A percentile compares a stretch with the other conserved stretches of the same genome.
Conservation (phyloP, 2,113 vertebrate genomes). For the Nothoprocta perdicaria region DNA sequence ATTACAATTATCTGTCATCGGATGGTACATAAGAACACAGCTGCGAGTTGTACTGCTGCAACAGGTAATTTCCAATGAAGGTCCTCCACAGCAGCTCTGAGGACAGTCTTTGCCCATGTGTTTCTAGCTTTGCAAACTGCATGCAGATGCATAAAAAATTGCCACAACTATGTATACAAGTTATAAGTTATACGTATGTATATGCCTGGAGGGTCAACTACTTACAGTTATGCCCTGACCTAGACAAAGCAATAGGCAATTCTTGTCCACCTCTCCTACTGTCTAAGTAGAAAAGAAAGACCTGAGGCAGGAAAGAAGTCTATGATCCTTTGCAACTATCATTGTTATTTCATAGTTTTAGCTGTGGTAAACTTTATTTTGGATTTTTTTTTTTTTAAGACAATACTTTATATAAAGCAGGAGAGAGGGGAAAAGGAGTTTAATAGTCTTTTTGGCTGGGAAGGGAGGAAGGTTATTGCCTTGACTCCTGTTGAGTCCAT, state of each 20-base stretch:
- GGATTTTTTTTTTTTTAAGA: background rate
- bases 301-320: fast-evolving
- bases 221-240: background rate
- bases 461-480: background rate
- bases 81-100: background rate
- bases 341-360: background rate
- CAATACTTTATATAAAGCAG: background rate
- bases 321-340: background rate
- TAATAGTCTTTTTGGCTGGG: background rate
- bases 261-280: background rate
- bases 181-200: background rate
- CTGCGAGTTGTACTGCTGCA: background rate
- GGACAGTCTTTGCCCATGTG: background rate
- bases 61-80: background rate
- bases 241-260: background rate
- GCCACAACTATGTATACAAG: background rate
- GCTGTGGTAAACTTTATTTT: background rate
- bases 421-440: background rate
- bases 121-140: background rate
- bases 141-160: background rate
- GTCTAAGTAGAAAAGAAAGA: background rate
- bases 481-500: background rate
- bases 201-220: background rate
- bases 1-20: background rate
- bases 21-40: background rate